Evolutionary conservation across 1,140 invertebrate genomes (phyloP).

Genomic region (Macrotrachela quadricornifera): DNA sequence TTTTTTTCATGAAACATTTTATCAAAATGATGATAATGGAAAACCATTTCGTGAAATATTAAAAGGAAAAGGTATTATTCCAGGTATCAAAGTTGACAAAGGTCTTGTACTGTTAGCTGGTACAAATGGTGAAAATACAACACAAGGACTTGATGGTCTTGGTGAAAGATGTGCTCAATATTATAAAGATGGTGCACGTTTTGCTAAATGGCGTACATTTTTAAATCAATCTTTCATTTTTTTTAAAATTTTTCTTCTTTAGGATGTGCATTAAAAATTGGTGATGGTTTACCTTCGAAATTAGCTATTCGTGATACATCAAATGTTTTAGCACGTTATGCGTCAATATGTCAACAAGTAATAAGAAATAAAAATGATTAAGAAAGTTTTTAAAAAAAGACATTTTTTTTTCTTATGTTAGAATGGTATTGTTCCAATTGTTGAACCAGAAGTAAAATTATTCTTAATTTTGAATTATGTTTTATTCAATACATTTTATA

Average conservation of each 20-base stretch:
- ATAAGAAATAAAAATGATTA: too few relatives aligned
- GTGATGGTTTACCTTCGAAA: conserved; percentile 62
- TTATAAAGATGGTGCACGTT: conserved; percentile 89
- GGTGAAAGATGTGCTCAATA: conserved; percentile 80
- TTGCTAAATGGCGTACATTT: conserved; percentile 94
- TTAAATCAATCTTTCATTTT: too few relatives aligned
- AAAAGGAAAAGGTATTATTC: conserved; percentile 30
- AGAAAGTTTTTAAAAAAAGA: neutral
- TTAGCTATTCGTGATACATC: conserved; percentile 74
- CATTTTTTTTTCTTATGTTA: too few relatives aligned
- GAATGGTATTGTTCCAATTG: conserved; percentile 84
- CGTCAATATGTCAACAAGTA: conserved; percentile 80
- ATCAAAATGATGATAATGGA: conserved; percentile 47
- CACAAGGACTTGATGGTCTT: conserved; percentile 86
- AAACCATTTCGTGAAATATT: conserved; percentile 29
- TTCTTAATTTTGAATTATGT: too few relatives aligned
- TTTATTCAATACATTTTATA: too few relatives aligned
- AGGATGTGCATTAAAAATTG: conserved; percentile 84
- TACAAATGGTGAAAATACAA: conserved; percentile 73
- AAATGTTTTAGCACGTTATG: conserved; percentile 84
- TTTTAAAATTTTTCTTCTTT: too few relatives aligned
- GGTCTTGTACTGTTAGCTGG: conserved; percentile 39
- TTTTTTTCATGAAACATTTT: conserved; percentile 87
- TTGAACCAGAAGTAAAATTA: conserved; percentile 88
- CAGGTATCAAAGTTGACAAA: conserved; percentile 36